Conservation (phyloP, 2,797 vertebrate species). For the Smutsia gigantea region DNA sequence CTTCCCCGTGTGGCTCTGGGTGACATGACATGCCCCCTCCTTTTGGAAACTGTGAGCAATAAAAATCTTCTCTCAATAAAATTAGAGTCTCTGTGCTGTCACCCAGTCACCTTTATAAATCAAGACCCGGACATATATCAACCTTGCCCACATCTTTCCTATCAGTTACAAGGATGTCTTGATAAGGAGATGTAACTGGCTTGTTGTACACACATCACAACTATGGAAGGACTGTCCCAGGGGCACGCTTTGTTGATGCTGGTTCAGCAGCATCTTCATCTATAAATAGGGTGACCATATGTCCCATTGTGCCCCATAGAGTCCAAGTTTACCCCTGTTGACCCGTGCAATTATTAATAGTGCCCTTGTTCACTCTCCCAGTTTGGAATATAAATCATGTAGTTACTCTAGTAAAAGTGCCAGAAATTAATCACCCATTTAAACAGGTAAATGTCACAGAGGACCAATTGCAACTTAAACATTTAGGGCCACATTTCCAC, state of each 20-base stretch:
- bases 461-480: constrained; percentile 10
- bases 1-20: background rate
- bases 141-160: background rate
- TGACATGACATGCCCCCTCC: background rate
- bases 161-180: background rate
- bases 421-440: constrained; percentile 33
- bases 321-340: constrained; percentile 6
- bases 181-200: background rate
- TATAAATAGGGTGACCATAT: constrained; percentile 63
- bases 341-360: constrained; percentile 3
- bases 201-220: background rate
- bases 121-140: background rate
- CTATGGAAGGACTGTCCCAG: background rate
- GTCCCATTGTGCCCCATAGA: constrained; percentile 6
- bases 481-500: constrained; percentile 33
- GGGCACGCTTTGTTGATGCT: background rate
- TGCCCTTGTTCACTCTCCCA: background rate
- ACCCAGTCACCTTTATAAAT: background rate
- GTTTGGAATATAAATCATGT: constrained; percentile 35
- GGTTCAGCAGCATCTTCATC: constrained; percentile 47
- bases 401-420: constrained; percentile 21
- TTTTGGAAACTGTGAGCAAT: background rate
- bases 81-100: background rate
- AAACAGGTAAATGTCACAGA: constrained; percentile 36
- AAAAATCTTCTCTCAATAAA: background rate